Conservation (phyloP, 1,140 invertebrate species). For the Heliothis subflexa region DNA sequence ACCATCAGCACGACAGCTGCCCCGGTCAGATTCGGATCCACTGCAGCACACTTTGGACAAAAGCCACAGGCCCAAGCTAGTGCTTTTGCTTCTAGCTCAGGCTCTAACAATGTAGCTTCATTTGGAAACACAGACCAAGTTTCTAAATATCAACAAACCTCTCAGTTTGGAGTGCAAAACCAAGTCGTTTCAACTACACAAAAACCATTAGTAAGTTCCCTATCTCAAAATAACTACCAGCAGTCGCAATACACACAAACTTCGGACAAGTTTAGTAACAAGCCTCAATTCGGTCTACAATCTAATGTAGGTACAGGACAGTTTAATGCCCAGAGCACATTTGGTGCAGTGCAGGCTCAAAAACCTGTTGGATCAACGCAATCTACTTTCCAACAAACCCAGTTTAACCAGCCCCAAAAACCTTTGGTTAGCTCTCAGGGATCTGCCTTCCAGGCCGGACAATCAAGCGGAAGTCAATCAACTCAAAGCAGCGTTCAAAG, state of each 20-base stretch:
- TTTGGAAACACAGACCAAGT: slow-evolving; percentile 3
- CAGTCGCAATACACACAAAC: not conserved
- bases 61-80: not conserved
- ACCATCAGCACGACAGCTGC: not conserved
- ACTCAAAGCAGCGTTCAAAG: not conserved
- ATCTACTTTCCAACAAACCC: slow-evolving; percentile 11
- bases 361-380: slow-evolving; percentile 37
- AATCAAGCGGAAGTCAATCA: not conserved
- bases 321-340: not conserved
- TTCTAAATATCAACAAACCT: slow-evolving; percentile 19
- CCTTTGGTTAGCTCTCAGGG: not conserved
- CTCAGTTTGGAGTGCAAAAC: slow-evolving; percentile 8
- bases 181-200: slow-evolving; percentile 2
- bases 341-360: not conserved
- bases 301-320: slow-evolving; percentile 10
- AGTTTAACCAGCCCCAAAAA: slow-evolving; percentile 30
- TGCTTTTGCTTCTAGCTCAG: slow-evolving; percentile 17
- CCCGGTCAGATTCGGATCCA: not conserved
- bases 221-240: slow-evolving; percentile 13
- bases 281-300: not conserved
- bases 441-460: not conserved
- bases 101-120: not conserved
- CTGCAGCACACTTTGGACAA: not conserved
- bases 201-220: slow-evolving; percentile 9
- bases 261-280: not conserved